A percentile compares a stretch with the other conserved stretches of the same genome.
Evolutionary conservation across 2,888 invertebrate genomes (phyloP).

Genomic region (Cerastis leucographa): DNA sequence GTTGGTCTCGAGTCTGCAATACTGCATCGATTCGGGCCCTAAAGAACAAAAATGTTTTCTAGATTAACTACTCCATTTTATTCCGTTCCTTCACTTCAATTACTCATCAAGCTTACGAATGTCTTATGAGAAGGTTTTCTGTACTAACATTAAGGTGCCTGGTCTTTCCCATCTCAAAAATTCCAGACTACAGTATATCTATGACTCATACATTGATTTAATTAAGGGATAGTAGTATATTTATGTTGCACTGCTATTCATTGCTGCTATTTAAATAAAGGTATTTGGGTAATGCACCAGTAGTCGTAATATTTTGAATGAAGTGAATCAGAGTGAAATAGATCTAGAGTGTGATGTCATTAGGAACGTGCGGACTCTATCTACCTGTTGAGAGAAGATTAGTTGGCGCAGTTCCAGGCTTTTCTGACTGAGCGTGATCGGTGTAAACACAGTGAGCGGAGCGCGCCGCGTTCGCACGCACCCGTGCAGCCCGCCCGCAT

Average conservation of each 20-base stretch:
- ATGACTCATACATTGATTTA: not conserved
- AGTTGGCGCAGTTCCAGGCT: slow-evolving; percentile 84
- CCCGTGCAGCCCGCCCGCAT: slow-evolving; percentile 63
- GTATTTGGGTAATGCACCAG: slow-evolving; percentile 29
- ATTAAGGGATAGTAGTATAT: not conserved
- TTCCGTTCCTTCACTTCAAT: not conserved
- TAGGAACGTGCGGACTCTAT: slow-evolving; percentile 79
- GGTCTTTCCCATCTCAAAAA: not conserved
- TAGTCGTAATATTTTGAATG: slow-evolving; percentile 80
- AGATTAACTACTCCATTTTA: not conserved
- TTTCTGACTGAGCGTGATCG: slow-evolving; percentile 66
- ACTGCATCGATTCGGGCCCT: not conserved
- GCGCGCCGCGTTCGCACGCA: slow-evolving; percentile 47
- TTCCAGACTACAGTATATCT: not conserved
- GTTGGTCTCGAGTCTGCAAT: not conserved
- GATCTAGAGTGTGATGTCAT: slow-evolving; percentile 83
- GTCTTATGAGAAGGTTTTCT: not conserved
- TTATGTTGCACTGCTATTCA: slow-evolving; percentile 9
- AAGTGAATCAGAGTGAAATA: slow-evolving; percentile 83
- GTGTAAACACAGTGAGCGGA: slow-evolving; percentile 77
- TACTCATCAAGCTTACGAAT: not conserved
- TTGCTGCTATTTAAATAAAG: slow-evolving; percentile 29
- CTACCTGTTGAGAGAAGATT: slow-evolving; percentile 87
- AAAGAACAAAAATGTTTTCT: not conserved
- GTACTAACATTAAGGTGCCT: not conserved